Evolutionary conservation across 2,888 invertebrate species (phyloP).

Genomic region (Epinotia nisella): DNA sequence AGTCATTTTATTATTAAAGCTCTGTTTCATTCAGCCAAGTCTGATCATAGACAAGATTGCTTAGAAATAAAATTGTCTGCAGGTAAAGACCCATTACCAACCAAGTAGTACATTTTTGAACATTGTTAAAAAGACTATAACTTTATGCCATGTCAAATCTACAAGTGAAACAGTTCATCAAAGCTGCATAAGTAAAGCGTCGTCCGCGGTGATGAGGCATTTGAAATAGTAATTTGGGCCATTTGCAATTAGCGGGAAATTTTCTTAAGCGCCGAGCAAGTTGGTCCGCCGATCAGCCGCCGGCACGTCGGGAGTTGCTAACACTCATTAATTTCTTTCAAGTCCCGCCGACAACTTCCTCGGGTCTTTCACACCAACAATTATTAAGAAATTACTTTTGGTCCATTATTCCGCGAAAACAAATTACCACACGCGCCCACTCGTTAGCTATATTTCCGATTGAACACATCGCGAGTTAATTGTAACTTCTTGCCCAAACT

Average conservation of each 20-base stretch:
- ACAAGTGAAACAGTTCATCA: neutral
- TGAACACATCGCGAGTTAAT: slow-evolving; percentile 61
- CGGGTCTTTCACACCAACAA: slow-evolving; percentile 73
- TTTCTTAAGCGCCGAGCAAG: slow-evolving; percentile 73
- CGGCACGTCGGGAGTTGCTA: slow-evolving; percentile 81
- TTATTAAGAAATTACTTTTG: slow-evolving; percentile 79
- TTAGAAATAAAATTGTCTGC: too few relatives aligned
- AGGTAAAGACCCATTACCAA: too few relatives aligned
- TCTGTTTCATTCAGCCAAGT: too few relatives aligned
- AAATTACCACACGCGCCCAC: slow-evolving; percentile 50
- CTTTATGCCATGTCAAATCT: neutral
- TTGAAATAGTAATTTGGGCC: slow-evolving; percentile 60
- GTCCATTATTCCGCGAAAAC: slow-evolving; percentile 71
- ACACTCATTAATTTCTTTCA: slow-evolving; percentile 84
- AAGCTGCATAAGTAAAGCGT: slow-evolving; percentile 31
- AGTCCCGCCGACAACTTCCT: slow-evolving; percentile 73
- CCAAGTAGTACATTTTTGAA: too few relatives aligned
- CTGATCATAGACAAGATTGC: too few relatives aligned
- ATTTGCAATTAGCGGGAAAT: slow-evolving; percentile 75
- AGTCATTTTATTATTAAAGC: too few relatives aligned
- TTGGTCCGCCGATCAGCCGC: slow-evolving; percentile 81
- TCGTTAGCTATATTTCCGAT: slow-evolving; percentile 65
- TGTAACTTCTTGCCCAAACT: slow-evolving; percentile 61
- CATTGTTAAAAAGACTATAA: neutral
- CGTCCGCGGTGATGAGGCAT: slow-evolving; percentile 57